Conservation (phyloP, 2,797 vertebrate species). For the Danio jaintianensis region DNA sequence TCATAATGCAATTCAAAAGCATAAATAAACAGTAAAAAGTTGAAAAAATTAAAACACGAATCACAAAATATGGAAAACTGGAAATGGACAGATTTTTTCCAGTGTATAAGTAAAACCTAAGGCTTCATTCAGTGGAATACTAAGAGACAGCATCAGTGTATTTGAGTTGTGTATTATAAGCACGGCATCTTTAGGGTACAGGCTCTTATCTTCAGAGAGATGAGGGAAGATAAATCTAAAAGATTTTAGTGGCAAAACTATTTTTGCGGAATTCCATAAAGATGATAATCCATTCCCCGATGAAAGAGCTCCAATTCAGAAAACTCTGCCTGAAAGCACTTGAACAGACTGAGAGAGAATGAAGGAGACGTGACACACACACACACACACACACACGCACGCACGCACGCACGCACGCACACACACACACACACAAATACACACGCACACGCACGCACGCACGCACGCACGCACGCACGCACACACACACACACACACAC, state of each 20-base stretch:
- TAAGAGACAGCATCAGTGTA: background rate
- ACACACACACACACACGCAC: conserved; percentile 23
- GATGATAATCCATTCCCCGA: conserved; percentile 29
- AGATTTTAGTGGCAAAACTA: conserved; percentile 16
- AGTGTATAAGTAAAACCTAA: background rate
- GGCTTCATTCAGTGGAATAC: conserved; percentile 14
- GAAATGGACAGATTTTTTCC: no score
- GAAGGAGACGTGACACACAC: no score
- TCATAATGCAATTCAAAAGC: no score
- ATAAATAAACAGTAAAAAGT: no score
- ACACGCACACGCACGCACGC: no score
- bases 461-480: background rate
- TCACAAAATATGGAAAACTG: no score
- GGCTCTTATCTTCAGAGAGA: conserved; percentile 21
- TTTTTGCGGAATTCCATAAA: conserved; percentile 27
- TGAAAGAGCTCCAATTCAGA: background rate
- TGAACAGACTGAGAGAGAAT: background rate
- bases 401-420: background rate
- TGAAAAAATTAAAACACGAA: no score
- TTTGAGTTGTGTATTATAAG: background rate
- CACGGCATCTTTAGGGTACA: conserved; percentile 11
- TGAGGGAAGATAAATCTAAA: conserved; percentile 14
- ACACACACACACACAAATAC: background rate
- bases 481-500: background rate
- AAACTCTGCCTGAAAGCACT: conserved; percentile 10